These are phyloP conservation scores for Syngnathus floridae DNA, from an alignment of 2,113 vertebrate genomes.

Conservation along the genomic window DNA sequence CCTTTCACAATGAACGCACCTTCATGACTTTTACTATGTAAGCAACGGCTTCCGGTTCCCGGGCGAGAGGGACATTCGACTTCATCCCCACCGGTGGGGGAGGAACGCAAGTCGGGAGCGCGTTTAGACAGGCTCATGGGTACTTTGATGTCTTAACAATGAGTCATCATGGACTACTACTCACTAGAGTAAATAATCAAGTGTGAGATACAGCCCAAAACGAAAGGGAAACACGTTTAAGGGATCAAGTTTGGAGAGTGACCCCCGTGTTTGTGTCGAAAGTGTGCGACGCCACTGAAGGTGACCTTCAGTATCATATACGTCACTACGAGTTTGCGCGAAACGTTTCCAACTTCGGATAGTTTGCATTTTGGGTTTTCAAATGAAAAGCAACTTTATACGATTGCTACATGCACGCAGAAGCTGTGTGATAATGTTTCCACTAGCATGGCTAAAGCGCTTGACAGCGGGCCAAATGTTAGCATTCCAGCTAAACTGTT, in stretches of 20 bases:
- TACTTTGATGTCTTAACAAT: too few species aligned
- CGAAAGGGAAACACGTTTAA: neutral
- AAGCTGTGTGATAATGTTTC: neutral
- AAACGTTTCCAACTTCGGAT: neutral
- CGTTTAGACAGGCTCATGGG: too few species aligned
- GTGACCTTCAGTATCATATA: conserved; percentile 77
- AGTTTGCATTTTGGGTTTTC: neutral
- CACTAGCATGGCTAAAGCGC: neutral
- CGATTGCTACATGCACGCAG: neutral
- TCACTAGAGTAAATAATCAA: neutral
- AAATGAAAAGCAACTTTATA: neutral
- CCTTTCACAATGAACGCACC: conserved; percentile 51
- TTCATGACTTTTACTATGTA: conserved; percentile 55
- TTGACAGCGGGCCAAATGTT: conserved; percentile 13
- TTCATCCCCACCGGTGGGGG: neutral
- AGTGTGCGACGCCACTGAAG: conserved; percentile 70
- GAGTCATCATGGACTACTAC: neutral
- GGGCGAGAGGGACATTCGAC: conserved; percentile 53
- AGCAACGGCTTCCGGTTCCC: conserved; percentile 70
- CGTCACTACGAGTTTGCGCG: conserved; percentile 14
- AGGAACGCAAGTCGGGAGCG: neutral
- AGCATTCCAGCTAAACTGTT: conserved; percentile 38
- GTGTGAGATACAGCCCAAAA: neutral
- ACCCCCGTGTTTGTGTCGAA: conserved; percentile 24
- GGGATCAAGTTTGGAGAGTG: neutral